A percentile compares a stretch with the other conserved stretches of the same genome.
phyloP scores from a whole-genome alignment of 2,888 invertebrate genomes.

The Drosophila paranaensis region DNA sequence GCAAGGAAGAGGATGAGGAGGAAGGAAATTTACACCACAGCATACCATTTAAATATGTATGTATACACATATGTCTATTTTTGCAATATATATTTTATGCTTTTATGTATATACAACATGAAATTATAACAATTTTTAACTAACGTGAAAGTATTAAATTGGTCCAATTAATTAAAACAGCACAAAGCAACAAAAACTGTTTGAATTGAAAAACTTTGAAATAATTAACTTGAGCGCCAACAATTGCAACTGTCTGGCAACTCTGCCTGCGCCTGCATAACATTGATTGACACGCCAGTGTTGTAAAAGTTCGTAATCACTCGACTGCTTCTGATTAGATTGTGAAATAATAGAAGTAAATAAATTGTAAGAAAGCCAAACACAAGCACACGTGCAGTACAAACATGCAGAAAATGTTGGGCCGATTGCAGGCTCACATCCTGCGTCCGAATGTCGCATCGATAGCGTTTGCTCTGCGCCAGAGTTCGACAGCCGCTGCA shows the following conservation, averaged over 20 bases:
- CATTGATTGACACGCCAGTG: constrained; percentile 37
- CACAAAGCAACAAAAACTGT: constrained; percentile 27
- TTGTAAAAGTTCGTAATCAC: constrained; percentile 17
- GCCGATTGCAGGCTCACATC: constrained; percentile 59
- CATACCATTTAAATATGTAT: constrained; percentile 56
- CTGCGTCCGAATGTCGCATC: constrained; percentile 34
- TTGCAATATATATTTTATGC: constrained; percentile 76
- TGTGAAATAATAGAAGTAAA: constrained; percentile 53
- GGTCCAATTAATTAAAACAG: constrained; percentile 65
- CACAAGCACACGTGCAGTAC: constrained; percentile 31
- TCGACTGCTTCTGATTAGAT: constrained; percentile 44
- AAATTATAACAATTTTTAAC: constrained; percentile 57
- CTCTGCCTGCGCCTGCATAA: constrained; percentile 12
- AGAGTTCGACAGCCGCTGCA: constrained; percentile 28
- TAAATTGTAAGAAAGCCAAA: constrained; percentile 26
- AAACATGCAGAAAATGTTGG: constrained; percentile 64
- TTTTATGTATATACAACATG: constrained; percentile 67
- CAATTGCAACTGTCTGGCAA: constrained; percentile 15
- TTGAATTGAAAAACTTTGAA: background rate
- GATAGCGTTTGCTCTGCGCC: constrained; percentile 31
- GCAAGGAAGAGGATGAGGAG: constrained; percentile 1
- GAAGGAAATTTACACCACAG: constrained; percentile 50
- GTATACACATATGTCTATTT: constrained; percentile 56
- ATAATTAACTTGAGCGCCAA: constrained; percentile 5
- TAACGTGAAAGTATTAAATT: constrained; percentile 67